Base-by-base conservation (phyloP, 2,888 invertebrate genomes). In the Petrophora chlorosata region DNA sequence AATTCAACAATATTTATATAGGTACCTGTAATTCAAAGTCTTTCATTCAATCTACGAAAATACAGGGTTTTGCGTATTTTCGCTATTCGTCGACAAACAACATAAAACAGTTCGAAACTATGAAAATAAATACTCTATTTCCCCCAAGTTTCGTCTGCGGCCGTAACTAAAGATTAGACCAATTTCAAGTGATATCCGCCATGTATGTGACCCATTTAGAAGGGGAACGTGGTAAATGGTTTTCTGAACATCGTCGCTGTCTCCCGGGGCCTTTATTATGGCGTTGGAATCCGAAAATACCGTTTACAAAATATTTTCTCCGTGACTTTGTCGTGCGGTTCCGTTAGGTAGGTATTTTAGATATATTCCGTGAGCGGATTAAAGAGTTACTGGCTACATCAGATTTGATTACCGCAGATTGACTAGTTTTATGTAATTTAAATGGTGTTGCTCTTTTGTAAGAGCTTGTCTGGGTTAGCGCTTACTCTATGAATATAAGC, bases 141-240 rank as follows among this genome's bases (percentile, higher is more conserved):
- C 50, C 50, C 51, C 44, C 7, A 15, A 47, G 34, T 47, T 54
- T 47, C 43, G 54, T 70, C 67, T 67, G 73, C 61, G 61, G 67
- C 67, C 68, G 74, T 82, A 80, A 79, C 77, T 79, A 77, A 76
- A 79, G 81, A 81, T 82, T 82, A 82, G 73, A 68, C 74, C 79
- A 76, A 79, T 80, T 80, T 75, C 63, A 70, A 63, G 65, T 71
- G 72, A 76, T 79, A 75, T 74, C 72, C 73, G 66, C 63, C 65
- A 67, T 67, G 67, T 71, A 62, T 73, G 73, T 60, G 73, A 69
- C 73, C 76, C 72, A 72, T 76, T 79, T 76, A 65, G 65, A 64
- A 73, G 70, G 63, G 64, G 66, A 67, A 68, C 67, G 72, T 70
- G 67, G 73, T 70, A 72, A 81, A 81, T 79, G 73, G 76, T 66